phyloP scores from a whole-genome alignment of 2,113 vertebrate genomes.

The Gnathonemus longibarbis region DNA sequence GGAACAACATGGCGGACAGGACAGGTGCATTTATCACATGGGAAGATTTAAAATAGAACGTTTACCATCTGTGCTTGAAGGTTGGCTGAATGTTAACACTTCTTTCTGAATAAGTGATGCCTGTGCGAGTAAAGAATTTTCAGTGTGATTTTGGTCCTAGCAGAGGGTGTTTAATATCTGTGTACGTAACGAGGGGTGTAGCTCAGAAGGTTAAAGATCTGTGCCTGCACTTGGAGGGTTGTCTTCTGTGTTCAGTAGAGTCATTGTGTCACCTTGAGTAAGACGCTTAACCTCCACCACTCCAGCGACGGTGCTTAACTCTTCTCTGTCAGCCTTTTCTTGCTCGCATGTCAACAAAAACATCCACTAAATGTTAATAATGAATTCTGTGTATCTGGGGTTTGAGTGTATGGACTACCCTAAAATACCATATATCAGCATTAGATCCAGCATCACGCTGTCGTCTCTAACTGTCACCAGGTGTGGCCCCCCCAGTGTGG shows the following conservation, averaged over 20 bases:
- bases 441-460: neutral
- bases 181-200: neutral
- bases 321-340: neutral
- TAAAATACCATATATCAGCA: neutral
- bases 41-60: conserved; percentile 2
- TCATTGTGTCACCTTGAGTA: neutral
- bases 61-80: neutral
- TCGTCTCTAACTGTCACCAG: neutral
- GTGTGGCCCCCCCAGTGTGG: neutral
- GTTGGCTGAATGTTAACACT: neutral
- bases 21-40: conserved; percentile 9
- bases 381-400: neutral
- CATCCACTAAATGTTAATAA: neutral
- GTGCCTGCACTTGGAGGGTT: neutral
- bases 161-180: neutral
- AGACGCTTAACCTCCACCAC: neutral
- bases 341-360: neutral
- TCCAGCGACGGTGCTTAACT: neutral
- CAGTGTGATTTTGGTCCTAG: neutral
- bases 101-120: neutral
- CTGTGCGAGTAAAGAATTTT: neutral
- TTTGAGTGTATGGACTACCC: neutral
- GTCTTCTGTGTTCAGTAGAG: neutral
- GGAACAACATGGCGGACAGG: neutral
- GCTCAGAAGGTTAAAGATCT: neutral